Evolutionary conservation across 2,797 vertebrate species (phyloP), one percentile per base, ranked within the genome.

Genomic region (Myotis planiceps): DNA sequence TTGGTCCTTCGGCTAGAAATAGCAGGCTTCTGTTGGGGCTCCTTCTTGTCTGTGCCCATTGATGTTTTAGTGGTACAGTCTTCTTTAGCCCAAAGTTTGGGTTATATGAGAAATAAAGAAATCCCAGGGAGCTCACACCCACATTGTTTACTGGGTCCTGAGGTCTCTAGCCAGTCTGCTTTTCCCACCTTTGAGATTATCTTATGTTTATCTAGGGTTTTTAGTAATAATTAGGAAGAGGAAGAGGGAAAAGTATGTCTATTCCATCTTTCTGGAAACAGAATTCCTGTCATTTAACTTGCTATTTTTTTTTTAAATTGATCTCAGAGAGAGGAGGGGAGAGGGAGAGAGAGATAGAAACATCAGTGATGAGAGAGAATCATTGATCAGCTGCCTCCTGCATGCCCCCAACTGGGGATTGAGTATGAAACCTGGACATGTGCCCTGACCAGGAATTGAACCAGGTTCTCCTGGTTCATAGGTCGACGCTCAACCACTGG

Each of bases 221-320:
- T 92, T 90, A 92, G 63, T 90, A 93, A 58, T 51, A 65, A 55
- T 92, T 92, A 71, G 6, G 12, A 55, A 34, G 47, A 90, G 55
- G 32, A 65, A 34, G 66, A 83, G 37, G 47, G 45, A 83, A 88
- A 90, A 86, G 19, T 71, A 51, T 32, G 23, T 92, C 23, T 75
- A 8, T 49, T 82, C 29, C n/a, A 88, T 45, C 23, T 72, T 74
- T 29, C 19, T 88, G 42, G 29, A 82, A 74, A n/a, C 15, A 88
- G 51, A 96, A 74, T 71, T 94, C 68, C 51, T 96, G 55, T 58
- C 53, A 80, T 49, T 87, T 93, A 80, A 63, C 55, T 27, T 58
- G 55, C 12, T 27, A 58, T 58, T 27, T 58, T 58, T 58, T 12
- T 58, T 13, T 1, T 0, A 5, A 58, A 58, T 29, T 27, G 10